Percentiles rank a stretch among this genome's conserved stretches.
phyloP scores from a whole-genome alignment of 2,888 invertebrate genomes.

The Linyphia triangularis region DNA sequence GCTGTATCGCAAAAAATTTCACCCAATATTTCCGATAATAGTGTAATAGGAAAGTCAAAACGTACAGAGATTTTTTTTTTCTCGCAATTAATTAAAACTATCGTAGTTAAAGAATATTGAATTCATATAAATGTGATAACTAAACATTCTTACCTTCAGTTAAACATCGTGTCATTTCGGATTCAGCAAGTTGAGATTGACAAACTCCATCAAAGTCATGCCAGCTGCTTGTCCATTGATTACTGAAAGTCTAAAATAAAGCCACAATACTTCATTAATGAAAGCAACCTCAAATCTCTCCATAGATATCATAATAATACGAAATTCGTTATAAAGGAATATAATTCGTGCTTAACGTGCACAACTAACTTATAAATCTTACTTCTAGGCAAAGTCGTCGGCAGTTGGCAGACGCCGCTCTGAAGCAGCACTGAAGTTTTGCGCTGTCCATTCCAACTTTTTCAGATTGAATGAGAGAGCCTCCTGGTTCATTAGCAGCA shows the following conservation, averaged over 20 bases:
- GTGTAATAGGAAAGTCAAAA: too few species aligned
- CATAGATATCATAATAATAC: not conserved
- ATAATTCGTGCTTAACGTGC: not conserved
- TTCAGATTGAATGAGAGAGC: conserved; percentile 77
- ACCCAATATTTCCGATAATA: too few species aligned
- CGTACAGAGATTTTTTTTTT: too few species aligned
- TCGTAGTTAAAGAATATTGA: too few species aligned
- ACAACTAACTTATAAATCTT: not conserved
- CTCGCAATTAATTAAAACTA: too few species aligned
- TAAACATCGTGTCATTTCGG: conserved; percentile 87
- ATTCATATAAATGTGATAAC: too few species aligned
- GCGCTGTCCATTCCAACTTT: conserved; percentile 90
- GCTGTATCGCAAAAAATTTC: too few species aligned
- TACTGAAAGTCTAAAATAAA: conserved; percentile 88
- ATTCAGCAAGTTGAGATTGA: conserved; percentile 87
- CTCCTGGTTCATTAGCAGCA: conserved; percentile 80
- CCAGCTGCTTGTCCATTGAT: conserved; percentile 89
- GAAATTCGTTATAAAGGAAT: not conserved
- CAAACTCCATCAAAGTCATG: conserved; percentile 89
- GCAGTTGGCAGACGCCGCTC: conserved; percentile 82
- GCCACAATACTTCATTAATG: not conserved
- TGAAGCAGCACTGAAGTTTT: conserved; percentile 87
- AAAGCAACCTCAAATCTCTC: not conserved
- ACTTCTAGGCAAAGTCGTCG: conserved; percentile 80
- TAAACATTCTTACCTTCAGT: conserved; percentile 89